phyloP scores from a whole-genome alignment of 2,888 invertebrate species.

The Linnaemya tessellans region DNA sequence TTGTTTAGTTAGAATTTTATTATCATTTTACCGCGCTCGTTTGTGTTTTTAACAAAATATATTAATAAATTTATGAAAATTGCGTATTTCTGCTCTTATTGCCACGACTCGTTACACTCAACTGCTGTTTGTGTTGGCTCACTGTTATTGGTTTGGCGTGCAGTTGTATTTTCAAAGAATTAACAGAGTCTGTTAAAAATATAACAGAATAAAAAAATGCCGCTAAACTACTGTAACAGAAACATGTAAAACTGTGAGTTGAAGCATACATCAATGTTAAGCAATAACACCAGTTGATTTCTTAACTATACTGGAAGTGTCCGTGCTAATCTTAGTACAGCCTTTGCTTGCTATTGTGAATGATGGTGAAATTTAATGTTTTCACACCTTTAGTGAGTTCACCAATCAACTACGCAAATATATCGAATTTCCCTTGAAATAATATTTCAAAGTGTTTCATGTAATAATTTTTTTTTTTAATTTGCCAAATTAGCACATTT shows the following conservation, averaged over 20 bases:
- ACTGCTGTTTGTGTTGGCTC: constrained; percentile 58
- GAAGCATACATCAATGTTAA: neutral
- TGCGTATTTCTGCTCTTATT: constrained; percentile 50
- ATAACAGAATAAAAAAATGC: neutral
- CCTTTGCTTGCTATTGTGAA: constrained; percentile 6
- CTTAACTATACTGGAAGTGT: neutral
- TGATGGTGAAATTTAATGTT: neutral
- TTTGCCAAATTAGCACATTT: no score
- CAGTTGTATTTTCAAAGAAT: neutral
- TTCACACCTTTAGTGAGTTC: neutral
- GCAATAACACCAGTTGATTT: neutral
- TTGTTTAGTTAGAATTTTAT: constrained; percentile 33
- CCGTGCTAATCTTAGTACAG: neutral
- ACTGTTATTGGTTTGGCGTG: constrained; percentile 27
- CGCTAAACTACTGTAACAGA: constrained; percentile 20
- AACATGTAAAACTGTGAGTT: neutral
- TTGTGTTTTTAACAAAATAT: constrained; percentile 10
- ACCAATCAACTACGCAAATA: neutral
- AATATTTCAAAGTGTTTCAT: no score
- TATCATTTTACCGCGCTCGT: constrained; percentile 55
- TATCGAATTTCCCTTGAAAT: no score
- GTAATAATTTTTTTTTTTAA: no score
- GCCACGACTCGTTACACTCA: constrained; percentile 61
- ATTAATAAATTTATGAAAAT: neutral
- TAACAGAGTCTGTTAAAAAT: neutral